Conservation (phyloP, 2,797 vertebrate species). For the Scarus forsteni region DNA sequence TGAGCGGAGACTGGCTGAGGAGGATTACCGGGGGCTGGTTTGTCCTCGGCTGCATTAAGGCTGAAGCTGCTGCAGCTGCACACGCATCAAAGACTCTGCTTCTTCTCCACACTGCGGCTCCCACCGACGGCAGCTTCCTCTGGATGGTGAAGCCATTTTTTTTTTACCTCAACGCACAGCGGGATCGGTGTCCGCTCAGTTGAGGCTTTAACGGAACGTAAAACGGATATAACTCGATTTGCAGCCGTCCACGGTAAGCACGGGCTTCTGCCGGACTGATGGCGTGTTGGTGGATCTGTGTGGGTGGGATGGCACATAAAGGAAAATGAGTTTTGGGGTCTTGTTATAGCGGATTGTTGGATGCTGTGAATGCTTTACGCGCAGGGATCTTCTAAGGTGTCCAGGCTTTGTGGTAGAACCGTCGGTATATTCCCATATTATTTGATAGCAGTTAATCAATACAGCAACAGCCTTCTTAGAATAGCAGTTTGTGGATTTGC, state of each 20-base stretch:
- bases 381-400: too few relatives aligned
- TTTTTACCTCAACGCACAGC: neutral
- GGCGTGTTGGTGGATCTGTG: conserved; percentile 18
- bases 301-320: conserved; percentile 24
- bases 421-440: neutral
- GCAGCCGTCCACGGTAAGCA: conserved; percentile 60
- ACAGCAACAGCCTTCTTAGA: too few relatives aligned
- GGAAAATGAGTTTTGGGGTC: conserved; percentile 16
- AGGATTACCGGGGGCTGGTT: conserved; percentile 75
- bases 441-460: neutral
- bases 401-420: neutral
- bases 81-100: conserved; percentile 63
- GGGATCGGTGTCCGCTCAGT: conserved; percentile 34
- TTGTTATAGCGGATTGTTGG: neutral
- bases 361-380: neutral
- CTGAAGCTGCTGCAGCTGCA: conserved; percentile 77
- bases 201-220: conserved; percentile 14
- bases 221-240: conserved; percentile 40
- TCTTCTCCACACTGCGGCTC: conserved; percentile 56
- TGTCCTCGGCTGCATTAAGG: conserved; percentile 77
- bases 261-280: neutral
- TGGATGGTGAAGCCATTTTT: conserved; percentile 56
- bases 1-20: conserved; percentile 28
- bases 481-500: too few relatives aligned
- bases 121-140: conserved; percentile 50